A percentile compares a stretch with the other conserved stretches of the same genome.
phyloP scores from a whole-genome alignment of 2,113 vertebrate genomes.

The Grallaria varia region DNA sequence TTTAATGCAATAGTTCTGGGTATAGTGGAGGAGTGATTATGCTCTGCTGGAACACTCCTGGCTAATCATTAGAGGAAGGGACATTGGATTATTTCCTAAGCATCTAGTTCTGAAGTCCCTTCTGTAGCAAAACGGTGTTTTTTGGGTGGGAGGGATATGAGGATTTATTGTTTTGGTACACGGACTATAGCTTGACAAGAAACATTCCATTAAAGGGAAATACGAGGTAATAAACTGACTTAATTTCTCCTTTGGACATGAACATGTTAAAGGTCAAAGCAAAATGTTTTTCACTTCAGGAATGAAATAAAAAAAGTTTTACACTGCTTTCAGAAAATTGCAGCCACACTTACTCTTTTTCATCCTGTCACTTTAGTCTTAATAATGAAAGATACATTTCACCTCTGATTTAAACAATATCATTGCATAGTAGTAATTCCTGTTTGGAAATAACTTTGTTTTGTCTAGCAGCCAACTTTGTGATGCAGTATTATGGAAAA shows the following conservation, averaged over 20 bases:
- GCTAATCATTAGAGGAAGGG: neutral
- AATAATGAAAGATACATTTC: neutral
- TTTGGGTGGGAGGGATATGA: too few relatives aligned
- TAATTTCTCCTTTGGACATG: neutral
- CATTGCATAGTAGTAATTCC: neutral
- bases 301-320: neutral
- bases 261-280: neutral
- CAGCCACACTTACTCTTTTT: neutral
- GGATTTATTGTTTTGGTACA: neutral
- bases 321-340: neutral
- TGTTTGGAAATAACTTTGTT: neutral
- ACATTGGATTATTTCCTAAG: slow-evolving; percentile 3
- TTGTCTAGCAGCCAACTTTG: neutral
- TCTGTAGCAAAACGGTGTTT: neutral
- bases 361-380: neutral
- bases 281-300: neutral
- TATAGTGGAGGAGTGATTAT: neutral
- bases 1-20: slow-evolving; percentile 7
- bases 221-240: neutral
- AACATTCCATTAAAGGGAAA: neutral
- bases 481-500: neutral
- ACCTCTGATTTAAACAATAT: neutral
- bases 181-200: neutral
- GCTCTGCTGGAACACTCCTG: neutral
- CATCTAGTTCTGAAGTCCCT: neutral